Base-by-base conservation (phyloP, 2,797 vertebrate species). In the Takifugu ocellatus region DNA sequence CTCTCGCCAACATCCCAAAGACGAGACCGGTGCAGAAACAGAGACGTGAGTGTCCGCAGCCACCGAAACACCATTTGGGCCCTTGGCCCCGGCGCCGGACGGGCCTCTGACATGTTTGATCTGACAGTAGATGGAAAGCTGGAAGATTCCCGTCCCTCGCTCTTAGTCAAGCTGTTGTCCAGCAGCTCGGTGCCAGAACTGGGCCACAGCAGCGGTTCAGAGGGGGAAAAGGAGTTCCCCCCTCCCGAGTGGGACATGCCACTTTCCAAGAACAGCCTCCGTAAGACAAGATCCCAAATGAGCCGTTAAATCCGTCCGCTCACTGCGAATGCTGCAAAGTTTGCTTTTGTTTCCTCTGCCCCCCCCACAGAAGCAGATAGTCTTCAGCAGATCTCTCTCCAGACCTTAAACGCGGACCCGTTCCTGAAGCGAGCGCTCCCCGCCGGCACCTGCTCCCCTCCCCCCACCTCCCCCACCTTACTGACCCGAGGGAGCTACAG, bases 231-330 rank as follows among this genome's bases (percentile, higher is more conserved):
- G 77, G 96, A 99, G 63, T 96, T 93, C 25, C 91, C 94, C 0
- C 86, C 93, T 5, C 97, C 97, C 0, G 97, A 99, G 81, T 99
- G 97, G 97, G 97, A 98, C 16, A 84, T 97, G 43, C 96, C 97
- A 7, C 78, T 96, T 59, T 88, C 90, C 79, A 94, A 92, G 84
- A 83, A 88, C 60, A 87, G 87, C 83, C 90, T 90, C 87, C 91
- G 95, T 98, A 87, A 96, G 95, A 84, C 1, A 0, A 42, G 9
- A 43, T 36, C 54, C 21, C 17, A 50, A 46, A 5, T 26, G 16
- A 1, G 2, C 14, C 3, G 16, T 36, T 11, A 2, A 2, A 5
- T 47, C 29, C 5, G 11, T 6, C 16, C 3, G 5, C 42, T 50
- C 44, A 21, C 12, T 10, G 1, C 52, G 42, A 5, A 7, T 11